Evolutionary conservation across 2,888 invertebrate genomes (phyloP).

Genomic region (Zygogramma bicolorata): DNA sequence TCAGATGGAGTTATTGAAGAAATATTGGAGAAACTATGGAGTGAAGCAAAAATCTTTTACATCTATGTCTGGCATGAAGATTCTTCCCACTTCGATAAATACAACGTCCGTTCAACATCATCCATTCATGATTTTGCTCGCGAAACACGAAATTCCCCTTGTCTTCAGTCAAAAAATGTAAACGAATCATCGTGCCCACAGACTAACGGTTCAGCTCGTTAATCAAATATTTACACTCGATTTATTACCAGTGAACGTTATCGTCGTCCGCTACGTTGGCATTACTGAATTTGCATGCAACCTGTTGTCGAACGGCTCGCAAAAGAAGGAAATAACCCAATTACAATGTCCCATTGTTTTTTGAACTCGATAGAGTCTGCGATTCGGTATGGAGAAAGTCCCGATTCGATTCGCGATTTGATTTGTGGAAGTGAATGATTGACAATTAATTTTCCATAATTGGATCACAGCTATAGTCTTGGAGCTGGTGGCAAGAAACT

Average conservation of each 20-base stretch:
- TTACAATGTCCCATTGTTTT: background rate
- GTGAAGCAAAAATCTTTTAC: no score
- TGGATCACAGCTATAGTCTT: no score
- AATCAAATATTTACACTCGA: conserved; percentile 17
- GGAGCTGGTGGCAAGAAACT: no score
- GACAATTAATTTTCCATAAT: no score
- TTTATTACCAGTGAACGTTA: background rate
- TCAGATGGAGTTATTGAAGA: no score
- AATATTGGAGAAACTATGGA: no score
- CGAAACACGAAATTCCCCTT: background rate
- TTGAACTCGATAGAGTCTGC: conserved; percentile 3
- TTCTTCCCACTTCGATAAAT: no score
- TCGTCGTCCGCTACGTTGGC: background rate
- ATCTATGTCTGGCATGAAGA: no score
- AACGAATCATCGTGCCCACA: background rate
- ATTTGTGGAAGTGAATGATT: background rate
- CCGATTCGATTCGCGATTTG: background rate
- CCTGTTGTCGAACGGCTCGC: background rate
- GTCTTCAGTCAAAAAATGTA: background rate
- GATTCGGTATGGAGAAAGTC: background rate
- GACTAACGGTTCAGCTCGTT: background rate
- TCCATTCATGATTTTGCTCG: background rate
- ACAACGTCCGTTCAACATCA: no score
- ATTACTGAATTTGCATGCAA: background rate
- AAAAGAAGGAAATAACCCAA: background rate